These are phyloP conservation scores for Arenaria interpres DNA, from an alignment of 2,113 vertebrate genomes.

Conservation along the genomic window DNA sequence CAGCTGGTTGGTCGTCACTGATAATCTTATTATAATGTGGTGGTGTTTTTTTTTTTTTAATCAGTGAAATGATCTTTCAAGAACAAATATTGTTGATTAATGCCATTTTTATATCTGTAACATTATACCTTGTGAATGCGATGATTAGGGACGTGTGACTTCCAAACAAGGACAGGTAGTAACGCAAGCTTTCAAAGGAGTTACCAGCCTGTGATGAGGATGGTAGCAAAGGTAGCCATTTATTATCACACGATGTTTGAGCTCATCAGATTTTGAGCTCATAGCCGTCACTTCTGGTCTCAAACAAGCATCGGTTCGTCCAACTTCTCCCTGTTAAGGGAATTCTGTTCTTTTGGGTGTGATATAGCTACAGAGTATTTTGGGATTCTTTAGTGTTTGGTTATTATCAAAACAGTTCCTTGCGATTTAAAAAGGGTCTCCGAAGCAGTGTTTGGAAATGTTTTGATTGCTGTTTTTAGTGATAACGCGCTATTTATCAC, in stretches of 20 bases:
- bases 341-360: neutral
- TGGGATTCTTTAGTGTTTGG: neutral
- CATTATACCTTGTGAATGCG: neutral
- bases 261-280: neutral
- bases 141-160: neutral
- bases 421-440: neutral
- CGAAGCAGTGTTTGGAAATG: neutral
- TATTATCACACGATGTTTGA: fast-evolving
- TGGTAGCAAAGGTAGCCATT: neutral
- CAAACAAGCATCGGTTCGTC: neutral
- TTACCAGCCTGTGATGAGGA: fast-evolving
- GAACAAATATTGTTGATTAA: neutral
- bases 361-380: neutral
- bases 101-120: neutral
- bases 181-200: neutral
- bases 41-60: neutral
- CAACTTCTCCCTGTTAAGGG: neutral
- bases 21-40: neutral
- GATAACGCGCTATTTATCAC: neutral
- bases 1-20: neutral
- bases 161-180: neutral
- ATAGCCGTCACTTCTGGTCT: neutral
- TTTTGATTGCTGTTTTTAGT: neutral
- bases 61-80: neutral
- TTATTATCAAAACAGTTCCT: neutral